These are phyloP conservation scores for Nebria ingens DNA, from an alignment of 1,140 invertebrate genomes.

Conservation along the genomic window DNA sequence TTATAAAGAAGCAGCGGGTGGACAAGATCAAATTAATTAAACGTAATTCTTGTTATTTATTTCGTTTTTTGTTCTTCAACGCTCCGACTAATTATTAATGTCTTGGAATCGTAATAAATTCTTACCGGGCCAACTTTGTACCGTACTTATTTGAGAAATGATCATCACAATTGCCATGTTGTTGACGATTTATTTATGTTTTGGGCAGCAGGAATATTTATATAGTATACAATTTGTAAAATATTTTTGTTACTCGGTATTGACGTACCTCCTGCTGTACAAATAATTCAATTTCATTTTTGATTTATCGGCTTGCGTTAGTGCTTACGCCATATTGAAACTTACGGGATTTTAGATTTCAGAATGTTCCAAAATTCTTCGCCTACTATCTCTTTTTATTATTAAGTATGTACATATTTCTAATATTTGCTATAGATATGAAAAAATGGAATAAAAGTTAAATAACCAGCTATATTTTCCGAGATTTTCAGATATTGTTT, in stretches of 20 bases:
- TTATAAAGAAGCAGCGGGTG: background rate
- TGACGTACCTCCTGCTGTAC: background rate
- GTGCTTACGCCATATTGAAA: too few relatives aligned
- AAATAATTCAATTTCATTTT: too few relatives aligned
- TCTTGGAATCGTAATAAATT: background rate
- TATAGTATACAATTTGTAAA: background rate
- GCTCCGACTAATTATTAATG: background rate
- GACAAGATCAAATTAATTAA: background rate
- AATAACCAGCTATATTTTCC: too few relatives aligned
- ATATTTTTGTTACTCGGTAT: background rate
- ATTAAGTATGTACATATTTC: too few relatives aligned
- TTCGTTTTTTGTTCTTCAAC: background rate
- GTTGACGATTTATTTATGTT: background rate
- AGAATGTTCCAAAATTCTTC: too few relatives aligned
- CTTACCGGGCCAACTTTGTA: background rate
- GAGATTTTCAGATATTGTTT: too few relatives aligned
- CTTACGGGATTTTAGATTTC: too few relatives aligned
- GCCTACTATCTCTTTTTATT: too few relatives aligned
- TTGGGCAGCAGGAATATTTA: background rate
- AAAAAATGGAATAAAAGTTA: too few relatives aligned
- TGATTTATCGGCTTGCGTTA: too few relatives aligned
- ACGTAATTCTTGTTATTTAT: too few relatives aligned
- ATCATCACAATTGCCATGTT: background rate
- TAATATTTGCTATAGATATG: too few relatives aligned
- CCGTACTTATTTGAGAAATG: background rate